These are phyloP conservation scores for Gymnocypris eckloni DNA, from an alignment of 2,797 vertebrate species.

Conservation along the genomic window DNA sequence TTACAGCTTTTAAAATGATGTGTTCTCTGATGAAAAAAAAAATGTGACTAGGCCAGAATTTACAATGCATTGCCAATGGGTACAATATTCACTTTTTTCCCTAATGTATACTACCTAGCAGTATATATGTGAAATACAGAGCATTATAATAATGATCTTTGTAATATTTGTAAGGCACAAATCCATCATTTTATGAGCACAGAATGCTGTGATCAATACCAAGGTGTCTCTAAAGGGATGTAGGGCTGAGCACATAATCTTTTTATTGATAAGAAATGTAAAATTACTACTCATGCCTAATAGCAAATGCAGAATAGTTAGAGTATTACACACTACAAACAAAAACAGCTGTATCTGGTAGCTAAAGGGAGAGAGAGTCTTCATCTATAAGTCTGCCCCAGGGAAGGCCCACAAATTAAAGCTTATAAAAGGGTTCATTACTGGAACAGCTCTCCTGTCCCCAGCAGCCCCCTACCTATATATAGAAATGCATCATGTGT, in stretches of 20 bases:
- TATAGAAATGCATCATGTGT: background rate
- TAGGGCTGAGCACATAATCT: background rate
- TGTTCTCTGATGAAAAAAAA: conserved; percentile 67
- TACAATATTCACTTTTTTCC: conserved; percentile 67
- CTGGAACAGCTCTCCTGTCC: conserved; percentile 74
- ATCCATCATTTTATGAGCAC: conserved; percentile 15
- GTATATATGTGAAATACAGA: background rate
- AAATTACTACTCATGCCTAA: background rate
- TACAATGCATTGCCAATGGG: conserved; percentile 74
- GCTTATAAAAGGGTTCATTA: conserved; percentile 82
- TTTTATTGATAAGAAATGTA: conserved; percentile 18
- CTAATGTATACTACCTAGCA: background rate
- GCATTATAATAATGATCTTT: background rate
- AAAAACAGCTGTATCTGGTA: background rate
- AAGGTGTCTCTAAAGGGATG: background rate
- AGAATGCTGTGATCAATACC: conserved; percentile 17
- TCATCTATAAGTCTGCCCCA: conserved; percentile 79
- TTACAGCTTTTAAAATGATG: conserved; percentile 67
- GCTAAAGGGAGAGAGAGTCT: conserved; percentile 68
- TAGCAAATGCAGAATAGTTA: conserved; percentile 7
- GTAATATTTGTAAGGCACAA: background rate
- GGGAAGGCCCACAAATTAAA: conserved; percentile 80
- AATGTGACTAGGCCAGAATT: conserved; percentile 70
- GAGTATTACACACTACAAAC: background rate
- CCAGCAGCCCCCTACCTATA: conserved; percentile 45